phyloP scores from a whole-genome alignment of 2,888 invertebrate species.

The Invenusta paracnida region DNA sequence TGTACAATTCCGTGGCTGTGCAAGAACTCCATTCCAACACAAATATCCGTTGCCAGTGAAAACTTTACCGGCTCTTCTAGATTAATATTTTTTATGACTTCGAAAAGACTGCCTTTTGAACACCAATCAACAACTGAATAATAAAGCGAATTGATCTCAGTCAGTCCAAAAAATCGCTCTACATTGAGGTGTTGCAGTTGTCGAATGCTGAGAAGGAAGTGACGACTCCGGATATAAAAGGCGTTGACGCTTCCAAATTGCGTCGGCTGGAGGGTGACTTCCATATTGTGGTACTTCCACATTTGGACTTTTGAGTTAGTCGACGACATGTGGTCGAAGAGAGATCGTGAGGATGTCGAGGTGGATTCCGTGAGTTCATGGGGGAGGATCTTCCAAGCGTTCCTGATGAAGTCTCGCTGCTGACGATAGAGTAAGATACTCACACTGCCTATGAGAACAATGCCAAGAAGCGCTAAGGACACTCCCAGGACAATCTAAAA shows the following conservation, averaged over 20 bases:
- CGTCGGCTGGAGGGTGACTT: neutral
- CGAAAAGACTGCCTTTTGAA: slow-evolving; percentile 51
- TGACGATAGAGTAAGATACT: neutral
- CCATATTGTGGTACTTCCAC: neutral
- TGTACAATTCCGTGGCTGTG: slow-evolving; percentile 30
- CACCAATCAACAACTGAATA: slow-evolving; percentile 52
- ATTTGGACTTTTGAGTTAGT: neutral
- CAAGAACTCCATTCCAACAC: slow-evolving; percentile 24
- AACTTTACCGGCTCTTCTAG: slow-evolving; percentile 52
- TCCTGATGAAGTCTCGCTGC: neutral
- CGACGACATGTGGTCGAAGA: neutral
- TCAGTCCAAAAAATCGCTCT: slow-evolving; percentile 52
- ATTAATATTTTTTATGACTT: slow-evolving; percentile 52
- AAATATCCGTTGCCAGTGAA: slow-evolving; percentile 50
- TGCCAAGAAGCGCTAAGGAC: neutral
- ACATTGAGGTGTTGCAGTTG: slow-evolving; percentile 50
- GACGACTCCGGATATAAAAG: neutral
- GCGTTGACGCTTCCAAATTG: neutral
- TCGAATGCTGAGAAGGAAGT: slow-evolving; percentile 3
- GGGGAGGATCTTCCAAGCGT: neutral
- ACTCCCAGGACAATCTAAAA: neutral
- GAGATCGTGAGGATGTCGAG: neutral
- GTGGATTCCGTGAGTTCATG: neutral
- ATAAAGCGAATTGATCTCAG: slow-evolving; percentile 47
- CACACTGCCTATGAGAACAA: neutral